phyloP scores from a whole-genome alignment of 1,140 invertebrate species.

The Xylocopa sonorina region DNA sequence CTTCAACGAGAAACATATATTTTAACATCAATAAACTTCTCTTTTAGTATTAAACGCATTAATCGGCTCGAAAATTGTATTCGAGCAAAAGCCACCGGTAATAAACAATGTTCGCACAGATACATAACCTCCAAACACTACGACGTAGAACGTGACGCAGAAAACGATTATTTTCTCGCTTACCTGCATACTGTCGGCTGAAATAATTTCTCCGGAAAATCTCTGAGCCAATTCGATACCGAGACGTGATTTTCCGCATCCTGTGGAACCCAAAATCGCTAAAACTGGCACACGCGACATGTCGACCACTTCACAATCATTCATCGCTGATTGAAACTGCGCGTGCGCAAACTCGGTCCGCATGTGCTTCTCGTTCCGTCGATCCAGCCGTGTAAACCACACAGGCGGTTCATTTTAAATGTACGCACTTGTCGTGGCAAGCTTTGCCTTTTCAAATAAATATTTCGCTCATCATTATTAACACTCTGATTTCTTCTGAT shows the following conservation, averaged over 20 bases:
- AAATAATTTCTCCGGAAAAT: constrained; percentile 98
- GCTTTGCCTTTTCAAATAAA: too few relatives aligned
- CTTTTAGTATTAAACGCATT: neutral
- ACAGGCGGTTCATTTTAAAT: constrained; percentile 48
- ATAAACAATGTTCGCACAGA: constrained; percentile 47
- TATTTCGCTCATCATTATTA: neutral
- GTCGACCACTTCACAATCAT: constrained; percentile 49
- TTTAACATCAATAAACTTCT: neutral
- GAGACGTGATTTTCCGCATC: constrained; percentile 98
- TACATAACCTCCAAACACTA: constrained; percentile 49
- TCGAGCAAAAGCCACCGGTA: neutral
- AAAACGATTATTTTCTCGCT: constrained; percentile 56
- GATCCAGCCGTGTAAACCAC: neutral
- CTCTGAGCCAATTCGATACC: constrained; percentile 93
- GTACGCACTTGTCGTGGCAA: accelerated
- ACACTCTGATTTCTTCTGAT: neutral
- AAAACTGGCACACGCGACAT: constrained; percentile 87
- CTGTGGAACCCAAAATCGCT: constrained; percentile 96
- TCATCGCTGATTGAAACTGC: constrained; percentile 48
- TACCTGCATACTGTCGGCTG: constrained; percentile 99
- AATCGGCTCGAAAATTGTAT: too few relatives aligned
- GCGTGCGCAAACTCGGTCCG: constrained; percentile 54
- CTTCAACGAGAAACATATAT: neutral
- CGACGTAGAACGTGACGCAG: neutral
- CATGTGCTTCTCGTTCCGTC: constrained; percentile 20